Conservation (phyloP, 1,140 invertebrate species). For the Diabrotica virgifera region DNA sequence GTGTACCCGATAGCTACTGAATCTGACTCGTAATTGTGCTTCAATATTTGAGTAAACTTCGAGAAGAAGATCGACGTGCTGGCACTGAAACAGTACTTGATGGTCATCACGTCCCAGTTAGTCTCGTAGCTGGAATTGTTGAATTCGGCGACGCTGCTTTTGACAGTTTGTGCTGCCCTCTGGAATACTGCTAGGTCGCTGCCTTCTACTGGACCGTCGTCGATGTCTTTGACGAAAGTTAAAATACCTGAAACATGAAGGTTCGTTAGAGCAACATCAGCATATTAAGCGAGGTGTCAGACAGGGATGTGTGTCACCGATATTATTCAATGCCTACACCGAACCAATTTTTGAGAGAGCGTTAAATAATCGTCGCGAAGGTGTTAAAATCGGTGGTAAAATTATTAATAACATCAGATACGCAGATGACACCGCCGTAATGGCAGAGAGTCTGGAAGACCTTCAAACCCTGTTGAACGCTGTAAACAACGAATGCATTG, state of each 20-base stretch:
- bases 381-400: too few relatives aligned
- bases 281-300: too few relatives aligned
- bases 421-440: too few relatives aligned
- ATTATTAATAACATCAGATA: too few relatives aligned
- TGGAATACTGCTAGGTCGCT: slow-evolving; percentile 16
- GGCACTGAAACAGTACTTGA: slow-evolving; percentile 22
- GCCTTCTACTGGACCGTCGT: slow-evolving; percentile 19
- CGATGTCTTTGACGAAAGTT: slow-evolving; percentile 15
- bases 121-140: slow-evolving; percentile 17
- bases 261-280: too few relatives aligned
- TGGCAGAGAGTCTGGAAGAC: too few relatives aligned
- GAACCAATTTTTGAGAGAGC: too few relatives aligned
- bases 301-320: too few relatives aligned
- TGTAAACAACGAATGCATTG: too few relatives aligned
- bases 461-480: too few relatives aligned
- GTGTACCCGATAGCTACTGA: slow-evolving; percentile 23
- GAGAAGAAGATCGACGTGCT: slow-evolving; percentile 25
- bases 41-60: slow-evolving; percentile 27
- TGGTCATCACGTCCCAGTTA: slow-evolving; percentile 26
- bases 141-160: slow-evolving; percentile 7
- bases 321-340: too few relatives aligned
- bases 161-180: slow-evolving; percentile 14
- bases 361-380: too few relatives aligned
- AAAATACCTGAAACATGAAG: slow-evolving; percentile 9
- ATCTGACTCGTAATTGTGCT: slow-evolving; percentile 18